Evolutionary conservation across 2,888 invertebrate genomes (phyloP), one percentile per base, ranked within the genome.

Genomic region (Tipula unca): DNA sequence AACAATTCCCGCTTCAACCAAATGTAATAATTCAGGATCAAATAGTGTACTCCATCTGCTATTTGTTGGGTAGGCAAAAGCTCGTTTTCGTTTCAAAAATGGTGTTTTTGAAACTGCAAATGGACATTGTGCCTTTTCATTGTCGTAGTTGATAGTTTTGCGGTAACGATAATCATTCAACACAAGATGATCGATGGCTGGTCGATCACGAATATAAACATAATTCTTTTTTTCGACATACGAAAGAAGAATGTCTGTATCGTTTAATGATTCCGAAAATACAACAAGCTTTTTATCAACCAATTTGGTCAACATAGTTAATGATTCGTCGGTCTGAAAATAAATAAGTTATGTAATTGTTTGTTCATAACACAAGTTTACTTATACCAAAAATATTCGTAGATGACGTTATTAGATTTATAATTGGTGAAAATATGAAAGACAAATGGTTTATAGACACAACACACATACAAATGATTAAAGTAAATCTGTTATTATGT

Each of bases 1-100:
- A 8, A 96, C 92, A 86, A 97, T 94, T 1, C 97, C 97, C 0
- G 94, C 93, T 91, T 96, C 95, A 0, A 95, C 93, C 85, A 96
- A 90, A 87, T 93, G 92, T 82, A 93, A 91, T 93, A 91, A 96
- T 96, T 94, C 92, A 14, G 92, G 92, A 90, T 96, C 94, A 88
- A 96, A 95, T 0, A 94, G 89, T 0, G 88, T 88, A 86, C 92
- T 92, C 87, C 95, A 91, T 29, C 92, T 92, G 85, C 95, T 95
- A 17, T 93, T 91, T 3, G 90, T 91, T 0, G 94, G 94, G 89
- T 94, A 97, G 0, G 94, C 95, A 88, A 97, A 96, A 0, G 94
- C 95, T 86, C 96, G 93, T 29, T 93, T 92, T 87, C 93, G 93
- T 54, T 92, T 92, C 88, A 95, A 92, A 87, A 96, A 94, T 0